Base-by-base conservation (phyloP, 2,888 invertebrate species). In the Agrochola lota region DNA sequence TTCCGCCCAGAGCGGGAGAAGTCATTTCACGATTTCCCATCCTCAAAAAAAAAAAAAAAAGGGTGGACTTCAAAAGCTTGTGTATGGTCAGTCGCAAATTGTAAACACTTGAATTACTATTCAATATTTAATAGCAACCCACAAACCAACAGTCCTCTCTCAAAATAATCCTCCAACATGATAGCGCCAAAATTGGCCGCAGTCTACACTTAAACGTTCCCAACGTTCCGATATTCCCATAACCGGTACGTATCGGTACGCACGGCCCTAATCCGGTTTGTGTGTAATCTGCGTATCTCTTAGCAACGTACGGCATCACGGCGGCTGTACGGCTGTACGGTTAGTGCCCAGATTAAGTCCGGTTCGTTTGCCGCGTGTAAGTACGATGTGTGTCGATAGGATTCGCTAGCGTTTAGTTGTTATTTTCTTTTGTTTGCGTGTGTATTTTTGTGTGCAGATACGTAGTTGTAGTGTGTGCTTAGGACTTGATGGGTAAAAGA, bases 261-360 rank as follows among this genome's bases (percentile, higher is more conserved):
- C 80, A 82, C 77, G 74, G 67, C 62, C 62, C 60, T 88, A 89
- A 89, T 89, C 88, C 88, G 76, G 83, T 80, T 81, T 76, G 74
- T 63, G 80, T 87, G 87, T 88, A 88, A 89, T 89, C 89, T 87
- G 88, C 82, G 87, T 88, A 89, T 89, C 83, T 88, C 89, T 89
- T 80, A 78, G 83, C 60, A 64, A 68, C 72, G 83, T 78, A 59
- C 66, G 66, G 52, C 62, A 26, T 79, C 60, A 72, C 78, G 80
- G 55, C 75, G 68, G 80, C n/a, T 40, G 40, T 8, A 30, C 43
- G 59, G 57, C 74, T 74, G 69, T 66, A 73, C 69, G 74, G 79
- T 79, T 77, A 76, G 71, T 79, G 75, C 52, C 70, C 35, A 79
- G 88, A 89, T 89, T 89, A 89, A 71, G 77, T 78, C 68, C 89